Evolutionary conservation across 2,113 vertebrate genomes (phyloP), one percentile per base, ranked within the genome.

Genomic region (Paradisaea rubra): DNA sequence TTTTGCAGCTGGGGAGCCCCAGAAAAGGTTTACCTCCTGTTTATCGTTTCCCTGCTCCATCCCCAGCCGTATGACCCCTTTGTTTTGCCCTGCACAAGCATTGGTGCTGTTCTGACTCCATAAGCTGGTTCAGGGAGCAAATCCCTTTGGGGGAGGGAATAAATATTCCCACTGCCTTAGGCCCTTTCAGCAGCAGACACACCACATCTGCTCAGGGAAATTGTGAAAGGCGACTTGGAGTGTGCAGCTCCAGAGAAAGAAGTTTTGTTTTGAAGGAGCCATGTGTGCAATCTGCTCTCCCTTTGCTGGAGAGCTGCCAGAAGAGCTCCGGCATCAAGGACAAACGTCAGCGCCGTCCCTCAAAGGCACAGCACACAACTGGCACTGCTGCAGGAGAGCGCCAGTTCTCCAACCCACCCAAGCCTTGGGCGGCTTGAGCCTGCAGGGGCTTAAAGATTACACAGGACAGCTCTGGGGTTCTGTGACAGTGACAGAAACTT

Each of bases 241-340:
- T 0, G 69, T 6, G 52, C 65, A 68, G 42, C 37, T 86, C 73
- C 15, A 86, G 59, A 93, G 81, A 81, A 90, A 86, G 84, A 74
- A 91, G 89, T 82, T 88, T 45, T 92, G 83, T 89, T 94, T 68
- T 41, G 81, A 72, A 96, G 80, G 53, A 84, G 72, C 71, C 88
- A 41, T 37, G 76, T 68, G 95, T 72, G 52, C 56, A 53, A 42
- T 72, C 81, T 80, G 93, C 74, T 83, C 61, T 69, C 57, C 70
- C 86, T 69, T 3, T 2, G 23, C 74, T 95, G 94, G 89, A 91
- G 85, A 73, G 15, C 87, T 69, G 95, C 94, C 95, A 92, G 3
- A 42, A 39, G 31, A 76, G 84, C 93, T 87, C 54, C 65, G 9
- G 66, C 66, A 77, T 10, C 89, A 79, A 89, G 87, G 93, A 92